Percentiles rank a stretch among this genome's conserved stretches.
Evolutionary conservation across 2,113 vertebrate species (phyloP).

Genomic region (Pachyramphus minor): DNA sequence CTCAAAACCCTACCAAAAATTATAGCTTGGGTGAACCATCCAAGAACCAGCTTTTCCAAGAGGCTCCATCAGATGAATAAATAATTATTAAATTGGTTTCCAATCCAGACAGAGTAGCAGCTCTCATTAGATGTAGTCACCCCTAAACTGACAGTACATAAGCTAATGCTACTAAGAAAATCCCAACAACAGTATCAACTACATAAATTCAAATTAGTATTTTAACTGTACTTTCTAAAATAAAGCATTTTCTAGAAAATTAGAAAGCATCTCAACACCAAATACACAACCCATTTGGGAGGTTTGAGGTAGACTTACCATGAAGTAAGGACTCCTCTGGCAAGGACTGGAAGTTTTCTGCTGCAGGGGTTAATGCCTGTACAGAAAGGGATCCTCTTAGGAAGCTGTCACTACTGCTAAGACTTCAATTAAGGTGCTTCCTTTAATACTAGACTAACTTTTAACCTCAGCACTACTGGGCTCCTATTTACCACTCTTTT

Average conservation of each 20-base stretch:
- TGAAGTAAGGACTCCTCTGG: neutral
- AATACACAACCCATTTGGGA: neutral
- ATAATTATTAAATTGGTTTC: neutral
- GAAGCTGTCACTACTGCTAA: neutral
- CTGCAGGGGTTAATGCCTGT: neutral
- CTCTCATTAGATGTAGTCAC: neutral
- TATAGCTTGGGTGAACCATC: neutral
- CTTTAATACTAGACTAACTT: neutral
- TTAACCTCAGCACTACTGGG: neutral
- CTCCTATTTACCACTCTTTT: neutral
- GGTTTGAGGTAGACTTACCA: conserved; percentile 10
- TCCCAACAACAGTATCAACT: neutral
- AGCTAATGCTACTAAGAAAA: neutral
- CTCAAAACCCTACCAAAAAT: neutral
- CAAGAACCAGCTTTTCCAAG: neutral
- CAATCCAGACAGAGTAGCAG: neutral
- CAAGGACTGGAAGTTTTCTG: neutral
- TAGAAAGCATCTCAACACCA: neutral
- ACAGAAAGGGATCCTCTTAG: neutral
- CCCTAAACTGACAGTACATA: neutral
- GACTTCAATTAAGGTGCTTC: neutral
- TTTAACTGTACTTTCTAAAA: neutral
- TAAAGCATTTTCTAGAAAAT: neutral
- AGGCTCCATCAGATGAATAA: neutral
- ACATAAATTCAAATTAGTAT: neutral